phyloP scores from a whole-genome alignment of 2,797 vertebrate species.

The Sebastes vulpes region DNA sequence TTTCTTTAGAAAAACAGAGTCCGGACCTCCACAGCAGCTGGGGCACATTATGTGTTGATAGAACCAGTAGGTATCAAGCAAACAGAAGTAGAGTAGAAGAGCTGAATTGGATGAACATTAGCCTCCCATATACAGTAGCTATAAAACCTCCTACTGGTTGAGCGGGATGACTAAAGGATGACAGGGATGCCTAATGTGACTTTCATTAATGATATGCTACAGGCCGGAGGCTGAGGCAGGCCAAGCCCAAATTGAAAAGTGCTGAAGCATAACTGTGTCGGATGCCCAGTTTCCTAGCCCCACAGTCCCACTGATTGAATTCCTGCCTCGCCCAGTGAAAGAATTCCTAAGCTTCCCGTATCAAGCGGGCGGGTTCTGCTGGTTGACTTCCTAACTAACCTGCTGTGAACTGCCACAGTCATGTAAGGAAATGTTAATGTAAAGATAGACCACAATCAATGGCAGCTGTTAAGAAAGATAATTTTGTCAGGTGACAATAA shows the following conservation, averaged over 20 bases:
- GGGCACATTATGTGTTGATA: neutral
- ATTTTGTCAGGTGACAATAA: too few species aligned
- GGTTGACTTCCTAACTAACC: slow-evolving; percentile 54
- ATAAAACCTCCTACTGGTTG: slow-evolving; percentile 54
- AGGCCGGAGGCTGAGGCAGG: slow-evolving; percentile 72
- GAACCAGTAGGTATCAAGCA: slow-evolving; percentile 3
- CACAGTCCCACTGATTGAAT: slow-evolving; percentile 78
- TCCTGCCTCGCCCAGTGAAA: slow-evolving; percentile 74
- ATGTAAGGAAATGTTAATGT: neutral
- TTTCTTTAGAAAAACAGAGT: neutral
- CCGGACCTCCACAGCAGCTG: neutral
- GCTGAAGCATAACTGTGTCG: slow-evolving; percentile 82
- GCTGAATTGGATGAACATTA: slow-evolving; percentile 34
- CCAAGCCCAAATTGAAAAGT: slow-evolving; percentile 84
- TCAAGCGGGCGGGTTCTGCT: slow-evolving; percentile 23
- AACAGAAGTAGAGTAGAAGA: neutral
- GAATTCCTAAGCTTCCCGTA: slow-evolving; percentile 65
- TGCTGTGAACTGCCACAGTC: slow-evolving; percentile 15
- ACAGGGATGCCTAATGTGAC: slow-evolving; percentile 77
- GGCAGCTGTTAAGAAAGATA: neutral
- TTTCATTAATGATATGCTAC: slow-evolving; percentile 79
- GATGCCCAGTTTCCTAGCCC: slow-evolving; percentile 77
- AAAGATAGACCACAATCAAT: neutral
- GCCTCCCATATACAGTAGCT: slow-evolving; percentile 36
- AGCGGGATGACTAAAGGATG: slow-evolving; percentile 53